phyloP scores from a whole-genome alignment of 2,113 vertebrate genomes.

The Platysternon megacephalum region DNA sequence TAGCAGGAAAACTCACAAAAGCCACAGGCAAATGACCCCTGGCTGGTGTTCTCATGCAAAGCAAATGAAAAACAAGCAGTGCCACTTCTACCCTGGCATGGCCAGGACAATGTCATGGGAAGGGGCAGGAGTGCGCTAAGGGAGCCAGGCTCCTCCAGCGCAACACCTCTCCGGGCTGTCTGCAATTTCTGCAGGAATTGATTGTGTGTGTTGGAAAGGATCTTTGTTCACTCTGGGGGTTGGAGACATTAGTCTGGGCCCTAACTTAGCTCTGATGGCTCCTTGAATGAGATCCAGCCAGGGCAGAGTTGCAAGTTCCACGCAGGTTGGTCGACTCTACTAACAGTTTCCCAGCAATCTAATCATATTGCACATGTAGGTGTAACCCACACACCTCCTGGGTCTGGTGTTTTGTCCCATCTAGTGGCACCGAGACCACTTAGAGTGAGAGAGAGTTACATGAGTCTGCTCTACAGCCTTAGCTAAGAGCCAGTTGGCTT shows the following conservation, averaged over 20 bases:
- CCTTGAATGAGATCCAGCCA: background rate
- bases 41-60: fast-evolving
- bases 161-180: background rate
- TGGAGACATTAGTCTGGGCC: background rate
- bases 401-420: too few relatives aligned
- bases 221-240: background rate
- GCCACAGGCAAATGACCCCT: fast-evolving
- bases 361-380: too few relatives aligned
- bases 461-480: too few relatives aligned
- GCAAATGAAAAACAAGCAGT: background rate
- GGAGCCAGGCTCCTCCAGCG: fast-evolving
- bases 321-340: background rate
- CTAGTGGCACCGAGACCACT: too few relatives aligned
- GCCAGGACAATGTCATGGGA: fast-evolving
- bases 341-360: background rate
- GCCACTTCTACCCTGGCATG: background rate
- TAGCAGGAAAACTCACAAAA: background rate
- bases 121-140: background rate
- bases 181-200: background rate
- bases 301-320: background rate
- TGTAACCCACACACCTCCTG: too few relatives aligned
- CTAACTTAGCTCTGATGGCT: fast-evolving
- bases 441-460: too few relatives aligned
- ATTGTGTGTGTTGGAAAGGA: background rate
- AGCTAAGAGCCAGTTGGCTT: too few relatives aligned